Evolutionary conservation across 1,140 invertebrate species (phyloP), one percentile per base, ranked within the genome.

Genomic region (Drosophila sproati): DNA sequence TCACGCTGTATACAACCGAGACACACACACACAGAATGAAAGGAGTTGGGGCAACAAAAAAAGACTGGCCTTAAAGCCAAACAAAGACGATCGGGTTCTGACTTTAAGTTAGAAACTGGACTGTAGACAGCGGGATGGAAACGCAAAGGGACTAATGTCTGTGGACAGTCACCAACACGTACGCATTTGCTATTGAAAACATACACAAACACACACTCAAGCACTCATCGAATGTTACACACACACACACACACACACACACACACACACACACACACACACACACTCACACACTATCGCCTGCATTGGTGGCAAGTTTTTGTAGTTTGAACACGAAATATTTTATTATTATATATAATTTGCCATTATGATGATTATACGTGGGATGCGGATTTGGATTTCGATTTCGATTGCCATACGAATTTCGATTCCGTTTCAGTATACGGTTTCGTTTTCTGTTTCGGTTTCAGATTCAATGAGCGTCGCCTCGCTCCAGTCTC

Each of bases 261-360:
- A 35, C 20, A 6, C 28, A 28, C 20, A 10, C 51, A 35, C 20
- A 6, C 28, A 28, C 20, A 10, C 51, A 35, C 20, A 6, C 28
- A 28, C 20, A 59, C 8, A 57, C 61, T 12, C 51, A 35, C 20
- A 6, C 28, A 28, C 20, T n/a, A 37, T 20, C 31, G n/a, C 20
- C 6, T 60, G 34, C 43, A 4, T 72, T 12, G 37, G 12, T 41
- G n/a, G 29, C 28, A 78, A 76, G 82, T 80, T 86, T 81, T 88
- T 88, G 81, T 89, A 88, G 83, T 88, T 88, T 51, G 80, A 79
- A 88, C 83, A 88, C 83, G 83, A 88, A 88, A 88, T 88, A 88
- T 88, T 88, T 88, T 88, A 88, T 88, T 88, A 88, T 88, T 89
- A 89, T 88, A 87, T 89, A 88, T 89, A 88, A 88, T 88, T 89